Percentiles rank a stretch among this genome's conserved stretches.
phyloP scores from a whole-genome alignment of 2,113 vertebrate species.

The Carollia perspicillata region DNA sequence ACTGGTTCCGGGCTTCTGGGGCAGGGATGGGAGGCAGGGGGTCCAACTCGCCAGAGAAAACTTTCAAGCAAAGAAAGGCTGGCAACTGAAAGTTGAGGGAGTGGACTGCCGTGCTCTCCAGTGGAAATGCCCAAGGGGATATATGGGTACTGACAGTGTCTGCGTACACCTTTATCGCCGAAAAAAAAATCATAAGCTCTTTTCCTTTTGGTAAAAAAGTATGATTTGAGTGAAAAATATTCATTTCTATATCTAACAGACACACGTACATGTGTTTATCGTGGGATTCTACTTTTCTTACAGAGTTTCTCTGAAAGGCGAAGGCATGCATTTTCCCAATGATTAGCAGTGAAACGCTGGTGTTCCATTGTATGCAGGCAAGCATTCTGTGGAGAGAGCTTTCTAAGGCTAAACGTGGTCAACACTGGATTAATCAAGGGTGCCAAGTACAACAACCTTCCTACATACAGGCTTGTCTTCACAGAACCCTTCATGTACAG shows the following conservation, averaged over 20 bases:
- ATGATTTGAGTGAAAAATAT: not conserved
- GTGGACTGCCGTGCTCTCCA: not conserved
- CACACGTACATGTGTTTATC: not conserved
- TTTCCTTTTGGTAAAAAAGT: not conserved
- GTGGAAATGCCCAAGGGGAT: not conserved
- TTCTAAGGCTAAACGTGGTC: not conserved
- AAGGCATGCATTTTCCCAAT: not conserved
- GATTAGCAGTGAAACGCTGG: not conserved
- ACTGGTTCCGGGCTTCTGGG: not conserved
- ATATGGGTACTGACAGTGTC: not conserved
- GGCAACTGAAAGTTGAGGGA: not conserved
- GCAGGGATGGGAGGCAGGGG: not conserved
- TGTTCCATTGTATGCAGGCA: too few relatives aligned
- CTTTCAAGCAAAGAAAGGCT: not conserved
- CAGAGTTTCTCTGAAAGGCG: not conserved
- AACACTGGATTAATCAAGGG: not conserved
- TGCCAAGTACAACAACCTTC: not conserved
- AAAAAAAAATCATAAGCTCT: not conserved
- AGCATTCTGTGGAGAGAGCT: not conserved
- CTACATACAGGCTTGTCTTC: not conserved
- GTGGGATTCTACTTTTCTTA: not conserved
- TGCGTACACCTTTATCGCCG: not conserved
- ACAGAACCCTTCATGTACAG: not conserved
- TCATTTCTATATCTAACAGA: not conserved
- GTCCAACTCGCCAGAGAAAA: not conserved